A percentile compares a stretch with the other conserved stretches of the same genome.
phyloP scores from a whole-genome alignment of 2,113 vertebrate genomes.

The Strix uralensis region DNA sequence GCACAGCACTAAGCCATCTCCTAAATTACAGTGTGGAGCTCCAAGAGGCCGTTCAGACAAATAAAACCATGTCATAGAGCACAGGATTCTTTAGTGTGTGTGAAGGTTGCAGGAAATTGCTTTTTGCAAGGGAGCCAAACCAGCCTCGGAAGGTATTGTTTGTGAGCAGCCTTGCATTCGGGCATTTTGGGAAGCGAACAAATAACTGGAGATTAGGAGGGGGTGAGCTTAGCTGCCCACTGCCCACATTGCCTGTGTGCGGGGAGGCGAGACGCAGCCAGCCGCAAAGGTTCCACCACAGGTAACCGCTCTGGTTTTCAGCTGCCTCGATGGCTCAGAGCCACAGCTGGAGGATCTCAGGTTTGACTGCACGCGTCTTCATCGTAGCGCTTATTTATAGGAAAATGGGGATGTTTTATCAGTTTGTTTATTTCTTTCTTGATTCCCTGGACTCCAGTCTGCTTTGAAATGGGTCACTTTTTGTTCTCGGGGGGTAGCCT shows the following conservation, averaged over 20 bases:
- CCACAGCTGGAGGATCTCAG: background rate
- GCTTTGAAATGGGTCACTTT: accelerated
- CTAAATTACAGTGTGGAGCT: constrained; percentile 57
- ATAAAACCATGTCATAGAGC: background rate
- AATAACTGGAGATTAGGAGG: background rate
- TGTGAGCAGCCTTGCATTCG: background rate
- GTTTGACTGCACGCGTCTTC: no score
- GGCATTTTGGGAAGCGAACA: constrained; percentile 12
- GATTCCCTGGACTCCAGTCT: background rate
- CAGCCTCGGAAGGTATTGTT: background rate
- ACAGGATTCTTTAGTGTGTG: background rate
- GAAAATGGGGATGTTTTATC: background rate
- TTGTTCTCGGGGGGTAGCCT: background rate
- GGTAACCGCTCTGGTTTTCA: background rate
- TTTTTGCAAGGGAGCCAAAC: background rate
- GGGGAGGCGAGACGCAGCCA: background rate
- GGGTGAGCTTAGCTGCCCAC: background rate
- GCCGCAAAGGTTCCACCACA: background rate
- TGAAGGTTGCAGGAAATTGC: constrained; percentile 41
- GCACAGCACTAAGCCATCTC: constrained; percentile 8
- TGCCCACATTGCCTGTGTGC: background rate
- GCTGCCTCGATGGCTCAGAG: background rate
- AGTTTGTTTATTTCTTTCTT: background rate
- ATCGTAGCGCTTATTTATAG: no score
- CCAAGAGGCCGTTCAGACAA: constrained; percentile 24